A percentile compares a stretch with the other conserved stretches of the same genome.
These are phyloP conservation scores for Apoda limacodes DNA, from an alignment of 2,888 invertebrate genomes.

Conservation along the genomic window DNA sequence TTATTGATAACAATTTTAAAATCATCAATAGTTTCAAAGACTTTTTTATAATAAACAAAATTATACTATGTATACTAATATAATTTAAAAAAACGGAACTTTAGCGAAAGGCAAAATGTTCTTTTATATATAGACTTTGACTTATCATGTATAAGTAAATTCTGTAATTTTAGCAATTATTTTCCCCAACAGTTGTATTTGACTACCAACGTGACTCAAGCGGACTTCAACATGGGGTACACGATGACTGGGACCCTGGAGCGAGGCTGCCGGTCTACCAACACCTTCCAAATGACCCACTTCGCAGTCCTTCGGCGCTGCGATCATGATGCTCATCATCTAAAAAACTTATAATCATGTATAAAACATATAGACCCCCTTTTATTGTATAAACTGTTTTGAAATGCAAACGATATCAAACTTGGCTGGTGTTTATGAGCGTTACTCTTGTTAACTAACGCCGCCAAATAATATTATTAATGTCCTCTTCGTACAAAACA, in stretches of 20 bases:
- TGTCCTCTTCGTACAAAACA: too few relatives aligned
- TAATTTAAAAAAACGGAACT: too few relatives aligned
- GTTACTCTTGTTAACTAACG: too few relatives aligned
- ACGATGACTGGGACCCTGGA: constrained; percentile 89
- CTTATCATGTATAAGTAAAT: constrained; percentile 1
- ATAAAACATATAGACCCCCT: too few relatives aligned
- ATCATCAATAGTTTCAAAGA: too few relatives aligned
- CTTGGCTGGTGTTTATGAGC: too few relatives aligned
- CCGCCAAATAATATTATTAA: too few relatives aligned
- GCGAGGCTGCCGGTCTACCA: constrained; percentile 80
- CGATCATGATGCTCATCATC: constrained; percentile 73
- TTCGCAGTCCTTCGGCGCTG: constrained; percentile 88
- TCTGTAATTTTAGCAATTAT: too few relatives aligned
- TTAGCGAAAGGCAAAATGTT: background rate
- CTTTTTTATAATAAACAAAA: too few relatives aligned
- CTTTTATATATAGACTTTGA: background rate
- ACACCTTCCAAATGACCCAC: constrained; percentile 86
- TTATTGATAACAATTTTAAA: background rate
- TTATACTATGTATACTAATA: too few relatives aligned
- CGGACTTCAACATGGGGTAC: constrained; percentile 92
- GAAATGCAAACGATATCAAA: too few relatives aligned
- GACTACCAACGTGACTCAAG: constrained; percentile 85
- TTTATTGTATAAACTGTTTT: too few relatives aligned
- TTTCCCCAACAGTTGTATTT: constrained; percentile 72
- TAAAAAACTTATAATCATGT: constrained; percentile 53